Base-by-base conservation (phyloP, 2,113 vertebrate genomes). In the Rhadina sibilatrix region DNA sequence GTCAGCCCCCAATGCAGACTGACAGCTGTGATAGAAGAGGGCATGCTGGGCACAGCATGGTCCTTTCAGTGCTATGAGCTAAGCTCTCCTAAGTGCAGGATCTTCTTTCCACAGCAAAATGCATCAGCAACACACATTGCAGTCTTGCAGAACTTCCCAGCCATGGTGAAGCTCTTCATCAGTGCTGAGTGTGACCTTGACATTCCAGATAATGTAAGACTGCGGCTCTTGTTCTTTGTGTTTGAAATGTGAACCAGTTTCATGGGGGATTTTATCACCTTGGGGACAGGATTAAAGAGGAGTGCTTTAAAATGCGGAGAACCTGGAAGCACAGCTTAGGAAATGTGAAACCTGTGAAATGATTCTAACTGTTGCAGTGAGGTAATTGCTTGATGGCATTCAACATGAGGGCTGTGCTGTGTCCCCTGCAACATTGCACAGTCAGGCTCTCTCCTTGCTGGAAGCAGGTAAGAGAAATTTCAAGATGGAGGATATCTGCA, bases 131-230 rank as follows among this genome's bases (percentile, higher is more conserved):
- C 98, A 12, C 99, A 99, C 87, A 91, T 98, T 0, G 98, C 99
- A 0, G 98, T 98, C n/a, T 97, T 97, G 83, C 97, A 98, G 96
- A 98, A 99, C 94, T 98, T 98, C 82, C 92, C 97, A 7, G 93
- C 96, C 61, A 83, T 99, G 46, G 97, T 98, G 4, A 98, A 97
- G 90, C 98, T 98, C 64, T 97, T 99, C 42, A 98, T 99, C 0
- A 93, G 98, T 0, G 97, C 97, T 0, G 96, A 96, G 52, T 98
- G 98, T 92, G 98, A 99, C 96, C 97, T 99, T 96, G 98, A 99
- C 52, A 93, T 98, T 88, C 61, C 90, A 11, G 99, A 99, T 96
- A 96, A 97, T 4, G 99, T 99, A 97, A 99, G 99, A 90, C 38
- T 88, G 52, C 47, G 77, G 56, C 40, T 93, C 40, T 60, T 54